These are phyloP conservation scores for Pampusana beccarii DNA, from an alignment of 2,113 vertebrate genomes.

Conservation along the genomic window DNA sequence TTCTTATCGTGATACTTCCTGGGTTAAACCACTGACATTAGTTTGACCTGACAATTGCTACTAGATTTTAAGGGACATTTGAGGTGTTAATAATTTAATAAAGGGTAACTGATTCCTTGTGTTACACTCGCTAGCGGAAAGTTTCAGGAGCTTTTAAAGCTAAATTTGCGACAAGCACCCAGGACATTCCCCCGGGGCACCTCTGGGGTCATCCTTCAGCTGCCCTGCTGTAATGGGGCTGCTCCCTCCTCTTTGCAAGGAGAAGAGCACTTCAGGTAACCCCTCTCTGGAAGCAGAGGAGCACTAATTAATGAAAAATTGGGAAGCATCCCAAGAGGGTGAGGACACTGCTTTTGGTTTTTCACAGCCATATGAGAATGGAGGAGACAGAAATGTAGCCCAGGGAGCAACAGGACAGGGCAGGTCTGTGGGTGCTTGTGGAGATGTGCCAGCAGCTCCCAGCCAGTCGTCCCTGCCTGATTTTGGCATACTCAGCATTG, in stretches of 20 bases:
- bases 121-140: not conserved
- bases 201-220: not conserved
- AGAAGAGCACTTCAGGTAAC: not conserved
- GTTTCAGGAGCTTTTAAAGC: not conserved
- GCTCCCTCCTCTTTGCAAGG: not conserved
- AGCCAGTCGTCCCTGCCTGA: not conserved
- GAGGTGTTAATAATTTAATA: not conserved
- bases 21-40: not conserved
- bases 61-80: not conserved
- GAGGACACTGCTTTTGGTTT: not conserved
- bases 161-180: not conserved
- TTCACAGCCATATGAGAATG: not conserved
- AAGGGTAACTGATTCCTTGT: not conserved
- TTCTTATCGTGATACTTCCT: not conserved
- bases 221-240: not conserved
- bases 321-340: not conserved
- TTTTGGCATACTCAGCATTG: rapidly evolving
- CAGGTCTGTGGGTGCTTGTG: not conserved
- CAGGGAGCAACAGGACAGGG: not conserved
- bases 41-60: not conserved
- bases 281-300: not conserved
- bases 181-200: rapidly evolving
- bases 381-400: not conserved
- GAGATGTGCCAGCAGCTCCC: rapidly evolving
- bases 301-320: not conserved